Percentiles rank a stretch among this genome's conserved stretches.
phyloP scores from a whole-genome alignment of 2,888 invertebrate genomes.

The Tribolium freemani region DNA sequence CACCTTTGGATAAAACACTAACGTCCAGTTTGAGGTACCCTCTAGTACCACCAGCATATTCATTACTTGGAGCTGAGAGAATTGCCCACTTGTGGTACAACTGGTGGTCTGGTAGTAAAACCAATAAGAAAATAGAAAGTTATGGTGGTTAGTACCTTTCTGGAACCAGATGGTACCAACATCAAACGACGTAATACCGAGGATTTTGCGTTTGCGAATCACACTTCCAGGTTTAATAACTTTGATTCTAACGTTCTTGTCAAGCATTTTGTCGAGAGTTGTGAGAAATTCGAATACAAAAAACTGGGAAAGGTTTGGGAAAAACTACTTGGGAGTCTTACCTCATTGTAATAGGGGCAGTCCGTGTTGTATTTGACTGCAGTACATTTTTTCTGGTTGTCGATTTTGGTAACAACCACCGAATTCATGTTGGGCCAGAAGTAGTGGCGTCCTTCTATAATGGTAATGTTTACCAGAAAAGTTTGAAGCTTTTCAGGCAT shows the following conservation, averaged over 20 bases:
- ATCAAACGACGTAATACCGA: slow-evolving; percentile 77
- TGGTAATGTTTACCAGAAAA: slow-evolving; percentile 75
- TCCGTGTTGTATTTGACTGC: slow-evolving; percentile 72
- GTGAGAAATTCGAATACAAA: slow-evolving; percentile 78
- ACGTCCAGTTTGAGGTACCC: slow-evolving; percentile 89
- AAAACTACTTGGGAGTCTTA: slow-evolving; percentile 56
- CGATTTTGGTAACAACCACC: slow-evolving; percentile 75
- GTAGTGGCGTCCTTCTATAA: slow-evolving; percentile 77
- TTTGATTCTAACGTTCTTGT: slow-evolving; percentile 73
- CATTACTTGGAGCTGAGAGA: slow-evolving; percentile 74
- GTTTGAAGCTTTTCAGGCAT: slow-evolving; percentile 62
- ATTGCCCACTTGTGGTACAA: slow-evolving; percentile 91
- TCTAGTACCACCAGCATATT: slow-evolving; percentile 69
- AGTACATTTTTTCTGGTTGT: slow-evolving; percentile 74
- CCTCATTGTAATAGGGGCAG: slow-evolving; percentile 80
- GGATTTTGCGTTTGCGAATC: slow-evolving; percentile 68
- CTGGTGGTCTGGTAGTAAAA: slow-evolving; percentile 75
- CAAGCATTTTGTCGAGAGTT: slow-evolving; percentile 72
- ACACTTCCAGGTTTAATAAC: slow-evolving; percentile 63
- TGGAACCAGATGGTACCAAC: slow-evolving; percentile 77
- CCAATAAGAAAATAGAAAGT: slow-evolving; percentile 43
- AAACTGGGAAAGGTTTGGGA: slow-evolving; percentile 69
- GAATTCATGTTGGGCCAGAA: slow-evolving; percentile 71
- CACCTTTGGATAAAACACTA: slow-evolving; percentile 79
- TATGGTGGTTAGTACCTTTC: background rate